Evolutionary conservation across 2,797 vertebrate genomes (phyloP).

Genomic region (Lutjanus argentimaculatus): DNA sequence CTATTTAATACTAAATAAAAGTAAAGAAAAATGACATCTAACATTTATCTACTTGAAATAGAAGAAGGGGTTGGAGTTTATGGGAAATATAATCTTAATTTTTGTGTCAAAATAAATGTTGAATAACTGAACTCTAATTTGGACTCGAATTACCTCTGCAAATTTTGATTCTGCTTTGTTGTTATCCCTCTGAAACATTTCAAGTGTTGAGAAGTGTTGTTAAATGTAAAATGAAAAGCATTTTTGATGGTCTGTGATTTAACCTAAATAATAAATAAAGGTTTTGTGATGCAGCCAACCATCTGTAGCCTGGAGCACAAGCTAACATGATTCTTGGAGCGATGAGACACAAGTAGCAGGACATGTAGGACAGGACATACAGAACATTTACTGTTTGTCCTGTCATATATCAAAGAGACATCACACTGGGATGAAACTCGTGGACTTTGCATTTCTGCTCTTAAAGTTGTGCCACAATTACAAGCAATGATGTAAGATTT

Average conservation of each 20-base stretch:
- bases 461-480: too few species aligned
- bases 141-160: not conserved
- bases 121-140: not conserved
- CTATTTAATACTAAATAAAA: too few species aligned
- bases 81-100: not conserved
- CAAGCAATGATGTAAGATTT: not conserved
- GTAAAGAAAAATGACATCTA: not conserved
- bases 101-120: not conserved
- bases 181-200: not conserved
- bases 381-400: not conserved
- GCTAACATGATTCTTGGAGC: not conserved
- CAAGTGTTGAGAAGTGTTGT: too few species aligned
- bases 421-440: not conserved
- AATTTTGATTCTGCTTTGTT: constrained; percentile 12
- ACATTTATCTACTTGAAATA: not conserved
- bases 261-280: constrained; percentile 27
- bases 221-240: not conserved
- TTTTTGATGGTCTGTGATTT: constrained; percentile 11
- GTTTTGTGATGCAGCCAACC: constrained; percentile 6
- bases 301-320: not conserved
- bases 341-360: not conserved
- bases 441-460: too few species aligned
- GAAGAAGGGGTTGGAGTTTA: not conserved
- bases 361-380: not conserved
- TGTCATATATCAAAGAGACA: not conserved